Base-by-base conservation (phyloP, 2,888 invertebrate genomes). In the Embidobia sp. region DNA sequence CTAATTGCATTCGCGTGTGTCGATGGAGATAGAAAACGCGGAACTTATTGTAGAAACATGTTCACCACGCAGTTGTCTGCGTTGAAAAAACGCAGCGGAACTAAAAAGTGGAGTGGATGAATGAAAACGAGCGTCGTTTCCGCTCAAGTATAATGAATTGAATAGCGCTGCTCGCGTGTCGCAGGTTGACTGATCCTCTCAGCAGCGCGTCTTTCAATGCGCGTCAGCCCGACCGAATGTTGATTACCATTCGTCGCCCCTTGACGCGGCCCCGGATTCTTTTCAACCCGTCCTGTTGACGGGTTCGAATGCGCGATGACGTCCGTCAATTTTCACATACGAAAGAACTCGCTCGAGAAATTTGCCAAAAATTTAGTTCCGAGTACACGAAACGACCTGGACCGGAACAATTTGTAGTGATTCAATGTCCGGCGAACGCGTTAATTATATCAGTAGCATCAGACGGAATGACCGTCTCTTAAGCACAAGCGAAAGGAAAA, bases 191-290 rank as follows among this genome's bases (percentile, higher is more conserved):
- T 85, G 85, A 85, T 85, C 84, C 85, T 84, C 84, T 86, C 86
- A 85, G 82, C 87, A 80, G 81, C 83, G 80, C 83, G 83, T 86
- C 86, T 85, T 85, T 84, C 85, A 85, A 80, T 84, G 78, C 80
- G 73, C 78, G 73, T 57, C 46, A 61, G 66, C 78, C 70, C 80
- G 79, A 78, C 80, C 80, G 77, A 80, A 84, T 82, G 82, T 73
- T 84, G 85, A 85, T 85, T 85, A 79, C 78, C 76, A 73, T 78
- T 75, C 70, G 70, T 78, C 78, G 73, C 80, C 79, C 76, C 74
- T 74, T 78, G 78, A 78, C 78, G 78, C 70, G 74, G 70, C 74
- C 78, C 63, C 75, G 75, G 72, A 78, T 78, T 75, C 78, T 75
- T 78, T 75, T 70, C 78, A 53, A 66, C 75, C 75, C 72, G 70